Evolutionary conservation across 2,888 invertebrate genomes (phyloP), one percentile per base, ranked within the genome.

Genomic region (Apamea epomidion): DNA sequence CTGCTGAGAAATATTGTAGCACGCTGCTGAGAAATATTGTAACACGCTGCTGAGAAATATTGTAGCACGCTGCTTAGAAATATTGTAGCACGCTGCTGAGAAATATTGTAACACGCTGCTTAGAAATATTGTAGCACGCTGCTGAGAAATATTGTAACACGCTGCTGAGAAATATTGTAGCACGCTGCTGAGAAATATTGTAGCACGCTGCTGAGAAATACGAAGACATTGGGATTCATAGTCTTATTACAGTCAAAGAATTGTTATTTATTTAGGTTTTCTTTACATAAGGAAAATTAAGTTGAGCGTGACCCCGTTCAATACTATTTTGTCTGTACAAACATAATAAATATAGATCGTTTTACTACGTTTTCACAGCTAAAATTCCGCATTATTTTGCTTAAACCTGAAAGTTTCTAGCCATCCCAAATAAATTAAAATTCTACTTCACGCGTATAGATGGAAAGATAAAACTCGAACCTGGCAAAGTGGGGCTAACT

Each of bases 41-140:
- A n/a, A 18, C 76, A 82, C 79, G 79, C 70, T 65, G 76, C 75
- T 67, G 60, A n/a, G n/a, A 21, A 67, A 65, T 68, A 71, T n/a
- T n/a, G n/a, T n/a, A n/a, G n/a, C n/a, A n/a, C n/a, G n/a, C n/a
- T n/a, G n/a, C n/a, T n/a, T n/a, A n/a, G n/a, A n/a, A n/a, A n/a
- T n/a, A n/a, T n/a, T n/a, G n/a, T n/a, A n/a, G 21, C 76, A 82
- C 79, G 79, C 70, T 65, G 76, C 75, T 67, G 60, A n/a, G n/a
- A 21, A 67, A 65, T 68, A 71, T n/a, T n/a, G n/a, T n/a, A n/a
- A n/a, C n/a, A n/a, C n/a, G n/a, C n/a, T n/a, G n/a, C n/a, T n/a
- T n/a, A n/a, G n/a, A n/a, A n/a, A n/a, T n/a, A n/a, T n/a, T n/a
- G n/a, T n/a, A n/a, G 21, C 76, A 82, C 79, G 79, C 70, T 65